phyloP scores from a whole-genome alignment of 1,140 invertebrate species.

The Chironomus striatipennis region DNA sequence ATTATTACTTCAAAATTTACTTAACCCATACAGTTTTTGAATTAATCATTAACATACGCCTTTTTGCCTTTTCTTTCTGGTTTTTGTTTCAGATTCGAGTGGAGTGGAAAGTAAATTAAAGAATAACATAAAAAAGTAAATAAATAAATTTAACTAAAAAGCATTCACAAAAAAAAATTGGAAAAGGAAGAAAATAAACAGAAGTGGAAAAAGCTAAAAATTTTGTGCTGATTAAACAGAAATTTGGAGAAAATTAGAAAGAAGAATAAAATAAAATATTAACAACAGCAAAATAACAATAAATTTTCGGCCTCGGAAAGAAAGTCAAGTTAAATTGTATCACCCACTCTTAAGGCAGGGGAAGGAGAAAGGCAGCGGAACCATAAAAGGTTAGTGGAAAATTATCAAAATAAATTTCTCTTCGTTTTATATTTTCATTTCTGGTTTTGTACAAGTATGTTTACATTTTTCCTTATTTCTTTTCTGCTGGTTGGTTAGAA shows the following conservation, averaged over 20 bases:
- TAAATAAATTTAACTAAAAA: background rate
- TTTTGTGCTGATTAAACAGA: slow-evolving; percentile 4
- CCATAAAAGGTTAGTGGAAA: slow-evolving; percentile 18
- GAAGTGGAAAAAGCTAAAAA: background rate
- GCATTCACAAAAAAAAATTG: background rate
- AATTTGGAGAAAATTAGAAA: background rate
- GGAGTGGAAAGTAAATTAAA: no score
- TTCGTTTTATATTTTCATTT: background rate
- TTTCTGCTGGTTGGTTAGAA: no score
- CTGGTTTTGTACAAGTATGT: background rate
- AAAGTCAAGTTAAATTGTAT: background rate
- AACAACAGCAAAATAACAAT: slow-evolving; percentile 15
- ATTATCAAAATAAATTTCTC: slow-evolving; percentile 9
- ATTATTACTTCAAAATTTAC: no score
- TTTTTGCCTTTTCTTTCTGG: no score
- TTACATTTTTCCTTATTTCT: background rate
- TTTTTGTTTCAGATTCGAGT: no score
- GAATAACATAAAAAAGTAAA: background rate
- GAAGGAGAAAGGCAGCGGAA: background rate
- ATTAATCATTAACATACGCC: no score
- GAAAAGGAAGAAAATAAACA: background rate
- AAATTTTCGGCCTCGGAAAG: slow-evolving; percentile 1
- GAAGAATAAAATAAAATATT: slow-evolving; percentile 11
- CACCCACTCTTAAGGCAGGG: background rate
- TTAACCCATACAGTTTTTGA: no score